Evolutionary conservation across 92 coral and sea anemone species (phyloP).

Genomic region (Blastomussa wellsi): DNA sequence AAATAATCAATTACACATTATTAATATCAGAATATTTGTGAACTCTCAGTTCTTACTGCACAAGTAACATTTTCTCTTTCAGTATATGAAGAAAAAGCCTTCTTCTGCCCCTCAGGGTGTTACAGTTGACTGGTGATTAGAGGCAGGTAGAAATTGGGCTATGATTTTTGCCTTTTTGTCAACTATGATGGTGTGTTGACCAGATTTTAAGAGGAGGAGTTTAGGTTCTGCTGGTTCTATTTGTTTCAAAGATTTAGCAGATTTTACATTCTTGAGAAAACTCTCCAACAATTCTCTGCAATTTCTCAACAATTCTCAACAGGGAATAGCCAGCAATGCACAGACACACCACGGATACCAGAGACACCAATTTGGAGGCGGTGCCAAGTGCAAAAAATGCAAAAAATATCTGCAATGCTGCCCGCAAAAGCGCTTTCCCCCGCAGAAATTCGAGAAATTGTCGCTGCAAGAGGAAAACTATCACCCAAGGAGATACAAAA

Average conservation of each 20-base stretch:
- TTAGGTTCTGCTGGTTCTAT: constrained; percentile 50
- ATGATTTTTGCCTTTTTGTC: constrained; percentile 43
- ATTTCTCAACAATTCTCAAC: too few relatives aligned
- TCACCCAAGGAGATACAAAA: too few relatives aligned
- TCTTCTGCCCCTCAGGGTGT: constrained; percentile 13
- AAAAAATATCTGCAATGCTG: too few relatives aligned
- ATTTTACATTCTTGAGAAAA: constrained; percentile 51
- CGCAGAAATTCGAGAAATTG: too few relatives aligned
- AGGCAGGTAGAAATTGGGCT: constrained; percentile 42
- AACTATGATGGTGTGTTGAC: constrained; percentile 41
- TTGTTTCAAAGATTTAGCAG: constrained; percentile 38
- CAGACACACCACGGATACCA: too few relatives aligned
- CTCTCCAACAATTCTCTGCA: too few relatives aligned
- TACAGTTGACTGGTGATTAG: constrained; percentile 16
- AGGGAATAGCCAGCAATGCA: too few relatives aligned
- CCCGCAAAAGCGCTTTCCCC: too few relatives aligned
- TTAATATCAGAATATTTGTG: constrained; percentile 21
- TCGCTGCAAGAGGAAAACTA: too few relatives aligned
- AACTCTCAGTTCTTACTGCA: constrained; percentile 28
- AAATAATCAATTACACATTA: constrained; percentile 22
- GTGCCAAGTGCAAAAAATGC: too few relatives aligned
- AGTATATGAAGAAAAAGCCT: constrained; percentile 5
- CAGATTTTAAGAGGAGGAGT: constrained; percentile 41
- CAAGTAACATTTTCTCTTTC: constrained; percentile 17
- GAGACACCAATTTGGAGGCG: too few relatives aligned